Evolutionary conservation across 2,888 invertebrate genomes (phyloP).

Genomic region (Aromia moschata): DNA sequence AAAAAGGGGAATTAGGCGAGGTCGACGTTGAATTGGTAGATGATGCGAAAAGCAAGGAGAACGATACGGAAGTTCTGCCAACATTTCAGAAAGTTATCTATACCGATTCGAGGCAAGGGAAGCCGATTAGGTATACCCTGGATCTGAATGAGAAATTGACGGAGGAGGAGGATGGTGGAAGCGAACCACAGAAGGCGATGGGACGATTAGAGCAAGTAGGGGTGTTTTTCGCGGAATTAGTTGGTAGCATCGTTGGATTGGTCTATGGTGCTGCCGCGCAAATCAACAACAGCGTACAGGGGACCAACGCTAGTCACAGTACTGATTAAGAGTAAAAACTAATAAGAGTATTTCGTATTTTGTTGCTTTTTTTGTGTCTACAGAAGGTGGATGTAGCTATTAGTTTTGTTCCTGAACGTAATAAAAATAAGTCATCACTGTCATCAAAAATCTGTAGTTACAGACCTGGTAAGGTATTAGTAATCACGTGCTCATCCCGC

Average conservation of each 20-base stretch:
- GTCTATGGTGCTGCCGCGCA: slow-evolving; percentile 54
- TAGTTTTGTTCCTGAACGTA: too few relatives aligned
- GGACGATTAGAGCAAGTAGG: slow-evolving; percentile 44
- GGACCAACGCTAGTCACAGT: too few relatives aligned
- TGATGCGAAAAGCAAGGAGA: neutral
- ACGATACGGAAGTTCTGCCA: neutral
- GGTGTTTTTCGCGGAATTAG: slow-evolving; percentile 53
- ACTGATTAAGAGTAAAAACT: too few relatives aligned
- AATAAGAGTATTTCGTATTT: too few relatives aligned
- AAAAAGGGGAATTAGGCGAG: too few relatives aligned
- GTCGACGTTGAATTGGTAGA: too few relatives aligned
- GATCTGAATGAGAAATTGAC: slow-evolving; percentile 29
- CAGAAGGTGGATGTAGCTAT: too few relatives aligned
- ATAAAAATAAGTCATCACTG: too few relatives aligned
- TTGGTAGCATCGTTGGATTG: slow-evolving; percentile 53
- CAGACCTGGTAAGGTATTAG: too few relatives aligned
- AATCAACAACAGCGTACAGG: slow-evolving; percentile 29
- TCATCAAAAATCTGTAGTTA: too few relatives aligned
- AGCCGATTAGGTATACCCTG: slow-evolving; percentile 34
- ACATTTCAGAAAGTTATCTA: slow-evolving; percentile 21
- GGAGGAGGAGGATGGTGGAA: slow-evolving; percentile 7
- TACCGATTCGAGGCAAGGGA: slow-evolving; percentile 21
- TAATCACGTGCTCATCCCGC: too few relatives aligned
- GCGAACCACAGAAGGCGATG: slow-evolving; percentile 11
- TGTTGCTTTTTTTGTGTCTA: too few relatives aligned